These are phyloP conservation scores for Seriola aureovittata DNA, from an alignment of 2,113 vertebrate genomes.

Conservation along the genomic window DNA sequence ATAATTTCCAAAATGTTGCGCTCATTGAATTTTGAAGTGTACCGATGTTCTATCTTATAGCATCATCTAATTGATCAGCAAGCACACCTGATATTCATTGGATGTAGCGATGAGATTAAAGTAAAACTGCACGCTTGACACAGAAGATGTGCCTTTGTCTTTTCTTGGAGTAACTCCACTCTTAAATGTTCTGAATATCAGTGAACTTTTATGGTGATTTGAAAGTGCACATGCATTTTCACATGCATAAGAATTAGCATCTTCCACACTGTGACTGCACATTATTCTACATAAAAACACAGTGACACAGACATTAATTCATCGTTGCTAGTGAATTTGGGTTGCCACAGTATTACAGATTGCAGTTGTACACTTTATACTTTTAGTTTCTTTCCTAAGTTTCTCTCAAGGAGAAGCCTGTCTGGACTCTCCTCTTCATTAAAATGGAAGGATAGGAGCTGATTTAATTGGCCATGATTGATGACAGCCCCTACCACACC, in stretches of 20 bases:
- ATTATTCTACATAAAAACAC: neutral
- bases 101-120: neutral
- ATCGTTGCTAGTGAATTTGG: neutral
- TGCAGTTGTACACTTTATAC: neutral
- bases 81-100: too few relatives aligned
- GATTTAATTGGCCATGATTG: slow-evolving; percentile 38
- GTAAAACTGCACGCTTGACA: neutral
- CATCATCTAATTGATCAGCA: too few relatives aligned
- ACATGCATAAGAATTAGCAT: too few relatives aligned
- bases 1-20: too few relatives aligned
- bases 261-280: too few relatives aligned
- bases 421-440: neutral
- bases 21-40: too few relatives aligned
- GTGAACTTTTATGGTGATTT: too few relatives aligned
- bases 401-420: neutral
- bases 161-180: neutral
- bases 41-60: too few relatives aligned
- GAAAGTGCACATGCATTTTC: neutral
- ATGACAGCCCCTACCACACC: neutral
- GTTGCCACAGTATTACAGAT: neutral
- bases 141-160: neutral
- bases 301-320: neutral
- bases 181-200: neutral
- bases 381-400: neutral
- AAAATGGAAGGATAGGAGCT: neutral